phyloP scores from a whole-genome alignment of 2,113 vertebrate genomes.

The Ranitomeya variabilis region DNA sequence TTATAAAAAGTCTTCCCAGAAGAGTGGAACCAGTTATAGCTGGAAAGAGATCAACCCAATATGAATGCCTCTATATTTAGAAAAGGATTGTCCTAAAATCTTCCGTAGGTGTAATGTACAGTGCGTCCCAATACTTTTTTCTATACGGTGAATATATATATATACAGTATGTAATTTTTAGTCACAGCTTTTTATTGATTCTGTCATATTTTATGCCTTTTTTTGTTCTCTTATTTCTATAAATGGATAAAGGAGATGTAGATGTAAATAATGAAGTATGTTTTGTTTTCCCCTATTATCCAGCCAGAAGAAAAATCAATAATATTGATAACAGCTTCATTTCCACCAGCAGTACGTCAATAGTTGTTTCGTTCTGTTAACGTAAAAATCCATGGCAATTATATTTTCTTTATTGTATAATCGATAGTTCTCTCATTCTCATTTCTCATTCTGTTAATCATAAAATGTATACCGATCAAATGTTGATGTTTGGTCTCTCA shows the following conservation, averaged over 20 bases:
- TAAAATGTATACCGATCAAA: slow-evolving; percentile 30
- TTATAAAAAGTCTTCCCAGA: no score
- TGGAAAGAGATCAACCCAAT: no score
- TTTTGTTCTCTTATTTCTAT: not conserved
- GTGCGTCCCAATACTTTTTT: no score
- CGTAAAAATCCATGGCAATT: slow-evolving; percentile 43
- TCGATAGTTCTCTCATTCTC: slow-evolving; percentile 36
- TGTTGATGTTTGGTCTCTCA: not conserved
- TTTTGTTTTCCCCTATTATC: slow-evolving; percentile 22
- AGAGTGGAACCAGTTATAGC: no score
- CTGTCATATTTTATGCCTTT: not conserved
- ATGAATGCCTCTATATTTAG: no score
- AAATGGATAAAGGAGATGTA: not conserved
- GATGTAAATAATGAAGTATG: slow-evolving; percentile 17
- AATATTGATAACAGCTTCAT: slow-evolving; percentile 18
- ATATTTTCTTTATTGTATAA: slow-evolving; percentile 40
- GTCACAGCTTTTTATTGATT: not conserved
- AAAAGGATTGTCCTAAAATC: no score
- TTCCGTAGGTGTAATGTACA: no score
- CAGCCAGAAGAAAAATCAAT: slow-evolving; percentile 27
- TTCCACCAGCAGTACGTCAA: slow-evolving; percentile 30
- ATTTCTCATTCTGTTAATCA: slow-evolving; percentile 38
- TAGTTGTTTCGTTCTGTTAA: slow-evolving; percentile 25
- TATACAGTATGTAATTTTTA: no score
- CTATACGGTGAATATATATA: no score